Evolutionary conservation across 2,888 invertebrate genomes (phyloP).

Genomic region (Pyrgus malvae): DNA sequence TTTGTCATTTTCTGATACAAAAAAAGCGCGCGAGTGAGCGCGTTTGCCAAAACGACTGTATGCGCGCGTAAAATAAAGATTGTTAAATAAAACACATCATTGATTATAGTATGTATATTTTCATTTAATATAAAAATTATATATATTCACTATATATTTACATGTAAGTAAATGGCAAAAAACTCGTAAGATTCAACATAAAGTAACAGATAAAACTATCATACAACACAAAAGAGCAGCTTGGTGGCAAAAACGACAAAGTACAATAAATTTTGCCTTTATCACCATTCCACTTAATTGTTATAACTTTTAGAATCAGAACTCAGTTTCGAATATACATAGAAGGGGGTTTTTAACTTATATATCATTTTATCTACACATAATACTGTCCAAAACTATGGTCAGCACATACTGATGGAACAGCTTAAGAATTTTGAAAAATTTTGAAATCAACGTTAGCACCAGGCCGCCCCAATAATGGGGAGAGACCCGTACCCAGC

Average conservation of each 20-base stretch:
- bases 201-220: constrained; percentile 21
- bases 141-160: constrained; percentile 76
- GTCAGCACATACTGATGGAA: neutral
- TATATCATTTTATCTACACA: constrained; percentile 4
- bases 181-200: constrained; percentile 59
- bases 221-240: constrained; percentile 22
- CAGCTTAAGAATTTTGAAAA: no score
- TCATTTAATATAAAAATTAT: constrained; percentile 80
- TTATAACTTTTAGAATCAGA: constrained; percentile 20
- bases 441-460: no score
- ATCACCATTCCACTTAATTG: no score
- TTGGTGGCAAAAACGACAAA: no score
- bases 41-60: neutral
- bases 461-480: no score
- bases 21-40: no score
- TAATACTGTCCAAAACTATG: constrained; percentile 46
- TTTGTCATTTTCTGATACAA: no score
- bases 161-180: constrained; percentile 77
- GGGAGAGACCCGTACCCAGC: no score
- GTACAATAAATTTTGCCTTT: no score
- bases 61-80: neutral
- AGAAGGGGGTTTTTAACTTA: neutral
- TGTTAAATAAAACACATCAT: constrained; percentile 33
- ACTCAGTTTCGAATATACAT: constrained; percentile 18
- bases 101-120: constrained; percentile 47